These are phyloP conservation scores for Athalia circularis DNA, from an alignment of 2,888 invertebrate genomes.

Conservation along the genomic window DNA sequence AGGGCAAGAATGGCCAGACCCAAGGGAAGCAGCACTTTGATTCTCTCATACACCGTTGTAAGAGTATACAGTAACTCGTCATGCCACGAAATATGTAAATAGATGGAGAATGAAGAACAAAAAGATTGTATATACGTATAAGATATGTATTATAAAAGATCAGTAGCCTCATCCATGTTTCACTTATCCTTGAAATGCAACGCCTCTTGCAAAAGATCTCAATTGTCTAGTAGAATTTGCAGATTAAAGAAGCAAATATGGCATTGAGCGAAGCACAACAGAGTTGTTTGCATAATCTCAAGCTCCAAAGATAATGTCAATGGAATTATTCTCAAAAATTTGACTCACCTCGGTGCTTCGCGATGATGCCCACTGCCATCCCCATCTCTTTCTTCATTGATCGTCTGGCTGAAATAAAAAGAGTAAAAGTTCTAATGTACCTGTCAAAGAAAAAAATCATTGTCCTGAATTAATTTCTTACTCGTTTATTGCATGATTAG, in stretches of 20 bases:
- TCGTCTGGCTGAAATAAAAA: constrained; percentile 79
- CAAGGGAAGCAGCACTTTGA: constrained; percentile 30
- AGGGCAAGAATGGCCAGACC: constrained; percentile 21
- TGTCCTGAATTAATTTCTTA: constrained; percentile 32
- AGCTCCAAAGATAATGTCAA: not conserved
- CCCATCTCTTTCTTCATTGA: constrained; percentile 80
- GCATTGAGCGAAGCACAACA: not conserved
- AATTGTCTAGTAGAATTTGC: too few species aligned
- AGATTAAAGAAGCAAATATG: not conserved
- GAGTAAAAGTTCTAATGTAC: constrained; percentile 44
- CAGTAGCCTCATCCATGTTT: too few species aligned
- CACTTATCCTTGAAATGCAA: too few species aligned
- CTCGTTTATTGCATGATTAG: constrained; percentile 12
- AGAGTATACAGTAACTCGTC: constrained; percentile 15
- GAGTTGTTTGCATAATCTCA: not conserved
- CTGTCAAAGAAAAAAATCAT: constrained; percentile 38
- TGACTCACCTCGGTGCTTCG: constrained; percentile 76
- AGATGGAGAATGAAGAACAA: constrained; percentile 13
- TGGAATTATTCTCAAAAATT: constrained; percentile 25
- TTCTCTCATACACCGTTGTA: constrained; percentile 34
- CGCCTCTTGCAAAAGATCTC: too few species aligned
- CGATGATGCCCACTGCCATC: constrained; percentile 76
- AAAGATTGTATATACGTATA: not conserved
- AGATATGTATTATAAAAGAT: too few species aligned
- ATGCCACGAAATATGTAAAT: constrained; percentile 34